These are phyloP conservation scores for Sminthopsis crassicaudata DNA, from an alignment of 2,113 vertebrate species.

Conservation along the genomic window DNA sequence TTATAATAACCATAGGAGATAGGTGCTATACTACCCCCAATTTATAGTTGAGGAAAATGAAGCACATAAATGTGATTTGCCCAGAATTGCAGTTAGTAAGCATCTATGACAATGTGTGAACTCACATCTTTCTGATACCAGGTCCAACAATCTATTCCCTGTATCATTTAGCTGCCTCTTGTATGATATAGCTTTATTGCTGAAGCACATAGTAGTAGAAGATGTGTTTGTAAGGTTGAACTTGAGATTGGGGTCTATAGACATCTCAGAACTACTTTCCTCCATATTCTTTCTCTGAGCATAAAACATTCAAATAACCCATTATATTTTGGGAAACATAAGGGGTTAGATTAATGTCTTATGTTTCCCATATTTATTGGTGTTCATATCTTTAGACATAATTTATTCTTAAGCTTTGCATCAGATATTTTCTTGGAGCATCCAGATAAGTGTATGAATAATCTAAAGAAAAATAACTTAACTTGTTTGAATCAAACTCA, in stretches of 20 bases:
- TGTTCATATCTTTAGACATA: neutral
- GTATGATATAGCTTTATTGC: neutral
- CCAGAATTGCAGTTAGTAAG: neutral
- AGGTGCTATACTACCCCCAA: neutral
- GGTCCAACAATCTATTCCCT: neutral
- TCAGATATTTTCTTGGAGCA: neutral
- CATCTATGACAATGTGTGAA: neutral
- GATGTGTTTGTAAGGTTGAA: neutral
- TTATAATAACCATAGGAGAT: neutral
- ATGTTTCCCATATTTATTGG: neutral
- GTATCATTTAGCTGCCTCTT: neutral
- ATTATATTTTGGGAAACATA: neutral
- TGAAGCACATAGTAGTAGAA: neutral
- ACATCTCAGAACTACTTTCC: neutral
- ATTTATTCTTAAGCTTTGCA: neutral
- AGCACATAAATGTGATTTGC: neutral
- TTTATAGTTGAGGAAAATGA: neutral
- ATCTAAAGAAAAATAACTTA: neutral
- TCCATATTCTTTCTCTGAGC: neutral
- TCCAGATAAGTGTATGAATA: neutral
- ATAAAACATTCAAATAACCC: neutral
- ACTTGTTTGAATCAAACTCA: too few relatives aligned
- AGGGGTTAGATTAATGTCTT: neutral
- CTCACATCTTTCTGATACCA: neutral
- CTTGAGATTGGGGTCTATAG: neutral